phyloP scores from a whole-genome alignment of 2,113 vertebrate species.

The Gopherus flavomarginatus region DNA sequence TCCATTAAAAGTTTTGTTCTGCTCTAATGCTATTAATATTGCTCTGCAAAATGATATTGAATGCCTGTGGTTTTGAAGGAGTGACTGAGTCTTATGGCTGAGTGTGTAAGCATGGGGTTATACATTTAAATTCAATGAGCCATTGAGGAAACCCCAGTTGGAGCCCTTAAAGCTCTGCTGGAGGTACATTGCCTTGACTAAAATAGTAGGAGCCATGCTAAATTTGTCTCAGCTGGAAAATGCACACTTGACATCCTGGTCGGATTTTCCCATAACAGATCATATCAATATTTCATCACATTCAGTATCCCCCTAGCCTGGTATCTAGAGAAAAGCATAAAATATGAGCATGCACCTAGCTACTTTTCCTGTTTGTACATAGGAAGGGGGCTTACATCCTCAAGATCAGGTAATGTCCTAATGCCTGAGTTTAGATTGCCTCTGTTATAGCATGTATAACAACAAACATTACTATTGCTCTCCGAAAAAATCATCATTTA shows the following conservation, averaged over 20 bases:
- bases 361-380: not conserved
- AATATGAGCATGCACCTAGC: not conserved
- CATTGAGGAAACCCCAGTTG: not conserved
- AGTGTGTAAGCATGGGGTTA: not conserved
- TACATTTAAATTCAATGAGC: not conserved
- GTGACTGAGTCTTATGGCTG: not conserved
- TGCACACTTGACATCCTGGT: not conserved
- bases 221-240: not conserved
- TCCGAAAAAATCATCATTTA: not conserved
- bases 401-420: not conserved
- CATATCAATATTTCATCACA: not conserved
- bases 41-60: not conserved
- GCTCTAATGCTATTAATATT: not conserved
- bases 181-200: slow-evolving; percentile 25
- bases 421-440: not conserved
- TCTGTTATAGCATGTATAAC: not conserved
- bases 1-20: not conserved
- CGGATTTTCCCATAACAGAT: not conserved
- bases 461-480: not conserved
- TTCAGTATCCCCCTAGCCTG: not conserved
- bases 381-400: not conserved
- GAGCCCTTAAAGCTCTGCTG: not conserved
- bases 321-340: slow-evolving; percentile 18
- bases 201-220: not conserved
- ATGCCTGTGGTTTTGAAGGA: not conserved